A percentile compares a stretch with the other conserved stretches of the same genome.
phyloP scores from a whole-genome alignment of 2,888 invertebrate species.

The Dynastes maya region DNA sequence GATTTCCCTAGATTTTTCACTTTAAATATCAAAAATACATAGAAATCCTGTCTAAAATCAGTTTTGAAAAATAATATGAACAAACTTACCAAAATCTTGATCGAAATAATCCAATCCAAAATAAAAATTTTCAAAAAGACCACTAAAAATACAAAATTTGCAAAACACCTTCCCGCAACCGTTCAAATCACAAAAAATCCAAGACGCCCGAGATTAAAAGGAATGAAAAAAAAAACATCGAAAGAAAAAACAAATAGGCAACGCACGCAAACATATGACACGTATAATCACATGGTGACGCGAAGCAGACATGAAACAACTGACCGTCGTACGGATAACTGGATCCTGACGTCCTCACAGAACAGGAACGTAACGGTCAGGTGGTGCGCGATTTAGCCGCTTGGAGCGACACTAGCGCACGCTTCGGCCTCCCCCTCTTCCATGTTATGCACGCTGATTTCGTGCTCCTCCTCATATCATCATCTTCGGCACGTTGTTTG shows the following conservation, averaged over 20 bases:
- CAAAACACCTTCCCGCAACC: background rate
- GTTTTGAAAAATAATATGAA: background rate
- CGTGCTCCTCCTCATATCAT: conserved; percentile 12
- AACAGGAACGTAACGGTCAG: conserved; percentile 47
- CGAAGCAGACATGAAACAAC: conserved; percentile 55
- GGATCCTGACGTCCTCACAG: conserved; percentile 42
- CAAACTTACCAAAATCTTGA: background rate
- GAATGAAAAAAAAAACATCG: background rate
- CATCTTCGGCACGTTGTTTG: background rate
- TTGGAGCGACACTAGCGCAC: conserved; percentile 39
- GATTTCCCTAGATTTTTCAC: background rate
- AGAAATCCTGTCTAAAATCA: background rate
- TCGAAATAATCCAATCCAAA: background rate
- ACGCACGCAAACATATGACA: conserved; percentile 37
- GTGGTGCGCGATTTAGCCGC: conserved; percentile 35
- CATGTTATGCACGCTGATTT: background rate
- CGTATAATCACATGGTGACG: conserved; percentile 54
- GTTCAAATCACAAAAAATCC: background rate
- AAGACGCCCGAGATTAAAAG: background rate
- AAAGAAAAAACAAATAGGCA: conserved; percentile 6
- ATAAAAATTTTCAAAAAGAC: background rate
- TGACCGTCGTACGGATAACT: conserved; percentile 53
- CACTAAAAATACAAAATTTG: no score
- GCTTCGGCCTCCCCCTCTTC: conserved; percentile 25
- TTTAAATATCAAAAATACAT: no score